A percentile compares a stretch with the other conserved stretches of the same genome.
Conservation (phyloP, 2,888 invertebrate species). For the Itoplectis maculator region DNA sequence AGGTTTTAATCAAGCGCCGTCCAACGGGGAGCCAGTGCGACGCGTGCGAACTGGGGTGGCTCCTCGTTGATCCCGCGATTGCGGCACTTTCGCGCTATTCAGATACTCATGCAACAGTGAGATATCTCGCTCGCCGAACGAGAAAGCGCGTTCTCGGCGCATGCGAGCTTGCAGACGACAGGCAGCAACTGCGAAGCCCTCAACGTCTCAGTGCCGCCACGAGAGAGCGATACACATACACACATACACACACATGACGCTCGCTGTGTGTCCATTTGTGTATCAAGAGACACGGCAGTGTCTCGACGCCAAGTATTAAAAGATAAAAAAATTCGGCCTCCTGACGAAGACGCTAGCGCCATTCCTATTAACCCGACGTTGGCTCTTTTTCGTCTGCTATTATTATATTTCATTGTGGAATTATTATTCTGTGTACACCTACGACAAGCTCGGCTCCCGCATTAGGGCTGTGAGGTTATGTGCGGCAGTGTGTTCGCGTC, state of each 20-base stretch:
- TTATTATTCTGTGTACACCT: background rate
- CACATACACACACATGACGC: background rate
- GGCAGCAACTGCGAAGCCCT: background rate
- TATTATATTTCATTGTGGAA: too few relatives aligned
- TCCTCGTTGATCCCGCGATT: constrained; percentile 23
- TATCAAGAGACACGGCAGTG: too few relatives aligned
- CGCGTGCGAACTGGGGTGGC: background rate
- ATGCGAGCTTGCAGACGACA: constrained; percentile 18
- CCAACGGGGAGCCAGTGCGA: background rate
- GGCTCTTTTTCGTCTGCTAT: too few relatives aligned
- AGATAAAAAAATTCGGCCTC: too few relatives aligned
- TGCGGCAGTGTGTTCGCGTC: background rate
- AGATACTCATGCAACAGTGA: constrained; percentile 10
- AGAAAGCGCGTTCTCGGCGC: constrained; percentile 31
- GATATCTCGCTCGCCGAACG: too few relatives aligned
- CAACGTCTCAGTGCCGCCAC: background rate
- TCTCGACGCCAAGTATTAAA: too few relatives aligned
- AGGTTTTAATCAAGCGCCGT: constrained; percentile 29
- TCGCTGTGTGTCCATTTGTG: background rate
- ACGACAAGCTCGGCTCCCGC: background rate
- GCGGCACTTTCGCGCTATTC: constrained; percentile 26
- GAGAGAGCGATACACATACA: background rate
- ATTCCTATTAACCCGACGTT: too few relatives aligned
- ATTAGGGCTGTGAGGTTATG: background rate
- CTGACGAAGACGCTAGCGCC: too few relatives aligned